Evolutionary conservation across 2,888 invertebrate species (phyloP), one percentile per base, ranked within the genome.

Genomic region (Himalopsyche japonica): DNA sequence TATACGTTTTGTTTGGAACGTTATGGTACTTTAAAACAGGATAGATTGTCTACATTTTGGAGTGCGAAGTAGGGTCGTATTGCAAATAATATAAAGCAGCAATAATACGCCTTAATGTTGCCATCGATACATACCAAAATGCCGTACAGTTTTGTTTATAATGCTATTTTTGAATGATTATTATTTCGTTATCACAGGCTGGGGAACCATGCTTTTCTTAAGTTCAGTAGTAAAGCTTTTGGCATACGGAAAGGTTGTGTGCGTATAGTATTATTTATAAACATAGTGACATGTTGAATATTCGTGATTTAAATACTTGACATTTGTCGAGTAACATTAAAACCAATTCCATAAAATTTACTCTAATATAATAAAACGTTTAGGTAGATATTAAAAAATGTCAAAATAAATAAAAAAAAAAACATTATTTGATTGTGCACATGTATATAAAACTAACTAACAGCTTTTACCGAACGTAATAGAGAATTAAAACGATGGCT

Each of bases 181-280:
- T 84, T 84, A 81, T 84, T 80, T 24, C 85, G 84, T 86, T 86
- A 86, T 86, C 86, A 86, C 79, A 70, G 82, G 81, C 64, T 84
- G 37, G 70, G 81, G 79, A 80, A 85, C 64, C 86, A 84, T 84
- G 83, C 70, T 79, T 76, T 78, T 85, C 76, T 80, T 76, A 82
- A 79, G 78, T 82, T 84, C 86, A 86, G 86, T 86, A 81, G 81
- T 81, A 83, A 84, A 86, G 84, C 47, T 83, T 64, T 82, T 49
- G 79, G 77, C 84, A 27, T 47, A 81, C 80, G 81, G 57, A 77
- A 30, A 81, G 86, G 86, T 84, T 84, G 86, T 78, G 79, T 81
- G 80, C 81, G 49, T 57, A 79, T 76, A 48, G 70, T 70, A 70
- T 70, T 70, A 27, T 70, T 70, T 70, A 70, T 70, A 70, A 70